Evolutionary conservation across 2,888 invertebrate species (phyloP).

Genomic region (Cheilosia impressa): DNA sequence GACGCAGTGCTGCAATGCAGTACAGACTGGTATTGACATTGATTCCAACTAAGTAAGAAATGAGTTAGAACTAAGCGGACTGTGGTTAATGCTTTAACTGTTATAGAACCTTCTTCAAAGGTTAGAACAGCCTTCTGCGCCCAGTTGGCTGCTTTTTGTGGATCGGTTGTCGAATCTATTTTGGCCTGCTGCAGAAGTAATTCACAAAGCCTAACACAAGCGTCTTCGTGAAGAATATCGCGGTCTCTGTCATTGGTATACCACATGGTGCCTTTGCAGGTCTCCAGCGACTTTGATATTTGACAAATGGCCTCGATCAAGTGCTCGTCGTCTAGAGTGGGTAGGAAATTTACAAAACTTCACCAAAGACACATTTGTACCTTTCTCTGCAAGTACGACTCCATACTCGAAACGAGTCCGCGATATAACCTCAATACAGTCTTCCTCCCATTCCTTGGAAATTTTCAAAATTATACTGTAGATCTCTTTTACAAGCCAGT

Average conservation of each 20-base stretch:
- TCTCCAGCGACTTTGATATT: constrained; percentile 31
- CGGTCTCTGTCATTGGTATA: constrained; percentile 61
- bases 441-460: constrained; percentile 1
- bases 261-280: constrained; percentile 43
- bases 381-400: constrained; percentile 36
- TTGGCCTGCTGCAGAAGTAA: constrained; percentile 31
- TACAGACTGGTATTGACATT: constrained; percentile 26
- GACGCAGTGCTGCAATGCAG: constrained; percentile 46
- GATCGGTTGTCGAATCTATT: neutral
- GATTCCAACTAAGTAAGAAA: constrained; percentile 37
- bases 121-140: constrained; percentile 28
- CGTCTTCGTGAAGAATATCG: constrained; percentile 44
- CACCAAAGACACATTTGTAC: neutral
- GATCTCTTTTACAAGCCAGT: constrained; percentile 58
- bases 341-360: neutral
- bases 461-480: constrained; percentile 42
- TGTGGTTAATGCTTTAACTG: neutral
- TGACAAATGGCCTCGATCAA: constrained; percentile 47
- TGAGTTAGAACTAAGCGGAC: neutral
- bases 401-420: constrained; percentile 55
- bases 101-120: constrained; percentile 20
- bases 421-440: constrained; percentile 33
- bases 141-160: constrained; percentile 12
- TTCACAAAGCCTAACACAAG: constrained; percentile 44
- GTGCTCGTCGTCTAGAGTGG: neutral